These are phyloP conservation scores for Linnaemya vulpina DNA, from an alignment of 2,888 invertebrate species.

Conservation along the genomic window DNA sequence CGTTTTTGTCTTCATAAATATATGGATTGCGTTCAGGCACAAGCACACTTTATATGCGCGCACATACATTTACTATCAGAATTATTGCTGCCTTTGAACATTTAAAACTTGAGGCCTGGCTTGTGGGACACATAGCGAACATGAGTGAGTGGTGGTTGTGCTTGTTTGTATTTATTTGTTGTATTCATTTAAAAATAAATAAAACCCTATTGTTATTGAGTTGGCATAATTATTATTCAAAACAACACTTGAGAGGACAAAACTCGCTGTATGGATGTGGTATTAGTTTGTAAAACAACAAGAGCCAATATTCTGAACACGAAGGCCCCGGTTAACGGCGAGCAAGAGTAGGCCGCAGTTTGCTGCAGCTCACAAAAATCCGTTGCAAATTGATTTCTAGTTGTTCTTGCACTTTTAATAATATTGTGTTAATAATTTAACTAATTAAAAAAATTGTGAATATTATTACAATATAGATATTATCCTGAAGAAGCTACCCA, in stretches of 20 bases:
- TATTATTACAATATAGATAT: no score
- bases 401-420: no score
- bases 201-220: slow-evolving; percentile 28
- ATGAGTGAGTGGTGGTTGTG: slow-evolving; percentile 20
- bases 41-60: slow-evolving; percentile 20
- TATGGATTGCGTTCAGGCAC: slow-evolving; percentile 23
- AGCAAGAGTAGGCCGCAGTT: not conserved
- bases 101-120: slow-evolving; percentile 50
- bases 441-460: no score
- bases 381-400: no score
- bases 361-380: not conserved
- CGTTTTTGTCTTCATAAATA: slow-evolving; percentile 67
- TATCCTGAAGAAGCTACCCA: no score
- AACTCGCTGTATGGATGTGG: not conserved
- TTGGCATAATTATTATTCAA: slow-evolving; percentile 54
- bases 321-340: not conserved
- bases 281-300: slow-evolving; percentile 4
- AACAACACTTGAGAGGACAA: slow-evolving; percentile 43
- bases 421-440: no score
- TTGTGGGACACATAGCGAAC: slow-evolving; percentile 34
- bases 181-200: slow-evolving; percentile 44
- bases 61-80: slow-evolving; percentile 12
- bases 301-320: not conserved
- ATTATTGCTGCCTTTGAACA: slow-evolving; percentile 14
- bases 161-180: slow-evolving; percentile 27